Conservation (phyloP, 1,140 invertebrate genomes). For the Brachionus calyciflorus region DNA sequence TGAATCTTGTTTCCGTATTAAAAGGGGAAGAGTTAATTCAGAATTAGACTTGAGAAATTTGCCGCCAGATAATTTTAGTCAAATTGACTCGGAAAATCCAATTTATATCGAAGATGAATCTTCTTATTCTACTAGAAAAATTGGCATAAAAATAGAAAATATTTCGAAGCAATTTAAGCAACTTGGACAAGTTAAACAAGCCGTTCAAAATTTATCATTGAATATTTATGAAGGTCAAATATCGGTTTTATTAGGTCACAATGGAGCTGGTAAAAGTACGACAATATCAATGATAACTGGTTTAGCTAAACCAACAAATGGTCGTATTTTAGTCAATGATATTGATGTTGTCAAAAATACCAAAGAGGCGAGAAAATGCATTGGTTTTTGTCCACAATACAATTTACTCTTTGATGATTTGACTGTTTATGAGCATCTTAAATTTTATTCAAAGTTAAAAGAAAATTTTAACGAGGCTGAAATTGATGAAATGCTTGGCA, state of each 20-base stretch:
- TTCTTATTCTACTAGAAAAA: not conserved
- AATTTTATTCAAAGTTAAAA: slow-evolving; percentile 71
- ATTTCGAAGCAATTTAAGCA: slow-evolving; percentile 33
- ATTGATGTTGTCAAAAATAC: slow-evolving; percentile 65
- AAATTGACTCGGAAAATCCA: not conserved
- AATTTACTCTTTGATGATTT: slow-evolving; percentile 86
- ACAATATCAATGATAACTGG: slow-evolving; percentile 72
- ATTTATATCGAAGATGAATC: slow-evolving; percentile 33
- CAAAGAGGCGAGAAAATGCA: slow-evolving; percentile 66
- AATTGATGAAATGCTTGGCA: not conserved
- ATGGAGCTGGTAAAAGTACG: slow-evolving; percentile 70
- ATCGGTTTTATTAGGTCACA: slow-evolving; percentile 63
- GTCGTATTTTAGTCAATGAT: slow-evolving; percentile 70
- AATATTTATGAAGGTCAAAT: slow-evolving; percentile 61
- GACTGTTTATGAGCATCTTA: slow-evolving; percentile 81
- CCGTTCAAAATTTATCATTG: slow-evolving; percentile 39
- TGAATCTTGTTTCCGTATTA: not conserved
- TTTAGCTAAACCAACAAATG: slow-evolving; percentile 69
- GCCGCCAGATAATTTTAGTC: not conserved
- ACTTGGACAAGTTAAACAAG: slow-evolving; percentile 12
- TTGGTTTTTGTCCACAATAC: slow-evolving; percentile 89
- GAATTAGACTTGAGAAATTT: not conserved
- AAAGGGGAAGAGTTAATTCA: not conserved
- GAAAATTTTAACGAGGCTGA: slow-evolving; percentile 3
- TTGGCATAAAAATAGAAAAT: slow-evolving; percentile 42